Percentiles rank a stretch among this genome's conserved stretches.
These are phyloP conservation scores for Cossypha dichroa DNA, from an alignment of 2,797 vertebrate species.

Conservation along the genomic window DNA sequence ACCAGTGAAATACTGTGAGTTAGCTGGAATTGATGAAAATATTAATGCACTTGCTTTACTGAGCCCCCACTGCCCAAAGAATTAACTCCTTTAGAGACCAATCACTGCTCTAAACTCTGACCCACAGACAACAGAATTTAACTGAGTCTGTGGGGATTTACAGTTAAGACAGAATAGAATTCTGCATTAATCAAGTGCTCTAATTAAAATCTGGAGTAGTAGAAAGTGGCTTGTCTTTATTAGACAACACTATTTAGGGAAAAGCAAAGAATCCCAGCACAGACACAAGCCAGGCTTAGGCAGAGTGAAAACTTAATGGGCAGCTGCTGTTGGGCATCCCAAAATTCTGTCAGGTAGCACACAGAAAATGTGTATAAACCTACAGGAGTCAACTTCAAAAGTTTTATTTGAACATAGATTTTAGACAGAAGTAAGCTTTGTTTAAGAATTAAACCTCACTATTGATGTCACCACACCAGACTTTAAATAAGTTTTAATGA, in stretches of 20 bases:
- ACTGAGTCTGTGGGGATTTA: not conserved
- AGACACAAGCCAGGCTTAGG: rapidly evolving
- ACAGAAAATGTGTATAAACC: not conserved
- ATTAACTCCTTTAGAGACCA: conserved; percentile 41
- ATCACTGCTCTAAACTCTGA: conserved; percentile 13
- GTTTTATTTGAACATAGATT: not conserved
- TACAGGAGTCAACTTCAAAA: not conserved
- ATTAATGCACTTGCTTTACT: conserved; percentile 39
- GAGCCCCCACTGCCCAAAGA: not conserved
- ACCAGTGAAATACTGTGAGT: conserved; percentile 36
- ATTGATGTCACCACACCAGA: not conserved
- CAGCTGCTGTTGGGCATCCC: not conserved
- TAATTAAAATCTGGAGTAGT: conserved; percentile 6
- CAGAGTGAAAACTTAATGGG: not conserved
- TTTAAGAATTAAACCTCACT: not conserved
- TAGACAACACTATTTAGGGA: not conserved
- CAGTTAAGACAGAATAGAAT: not conserved
- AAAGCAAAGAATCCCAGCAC: not conserved
- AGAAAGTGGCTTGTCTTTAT: not conserved
- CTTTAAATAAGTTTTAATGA: not conserved
- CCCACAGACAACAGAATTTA: not conserved
- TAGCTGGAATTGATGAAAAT: conserved; percentile 63
- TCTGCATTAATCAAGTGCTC: not conserved
- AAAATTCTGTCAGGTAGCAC: not conserved
- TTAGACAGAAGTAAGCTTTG: not conserved